These are phyloP conservation scores for Coelopa frigida DNA, from an alignment of 1,140 invertebrate genomes.

Conservation along the genomic window DNA sequence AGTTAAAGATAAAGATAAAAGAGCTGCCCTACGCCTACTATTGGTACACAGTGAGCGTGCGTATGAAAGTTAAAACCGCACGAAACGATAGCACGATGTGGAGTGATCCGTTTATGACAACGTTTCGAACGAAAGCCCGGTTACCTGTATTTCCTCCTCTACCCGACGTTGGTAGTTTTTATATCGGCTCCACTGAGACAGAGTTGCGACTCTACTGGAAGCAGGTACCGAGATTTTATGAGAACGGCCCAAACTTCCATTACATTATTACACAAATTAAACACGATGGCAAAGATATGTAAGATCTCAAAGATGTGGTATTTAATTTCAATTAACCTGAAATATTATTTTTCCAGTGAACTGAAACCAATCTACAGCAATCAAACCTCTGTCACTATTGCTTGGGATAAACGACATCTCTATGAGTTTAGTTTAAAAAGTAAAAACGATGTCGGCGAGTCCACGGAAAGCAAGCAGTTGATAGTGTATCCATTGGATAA, in stretches of 20 bases:
- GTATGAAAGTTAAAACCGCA: background rate
- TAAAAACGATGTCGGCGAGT: conserved; percentile 15
- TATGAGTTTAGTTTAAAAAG: conserved; percentile 12
- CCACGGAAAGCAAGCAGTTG: background rate
- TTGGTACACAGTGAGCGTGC: conserved; percentile 10
- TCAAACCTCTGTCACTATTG: too few species aligned
- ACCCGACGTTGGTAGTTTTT: conserved; percentile 13
- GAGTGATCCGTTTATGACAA: conserved; percentile 10
- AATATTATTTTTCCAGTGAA: too few species aligned
- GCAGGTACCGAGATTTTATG: conserved; percentile 7
- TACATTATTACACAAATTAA: conserved; percentile 9
- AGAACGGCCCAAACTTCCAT: conserved; percentile 12
- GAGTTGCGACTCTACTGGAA: conserved; percentile 14
- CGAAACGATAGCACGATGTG: too few species aligned
- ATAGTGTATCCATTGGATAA: conserved; percentile 4
- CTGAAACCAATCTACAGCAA: too few species aligned
- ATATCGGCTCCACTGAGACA: conserved; percentile 12
- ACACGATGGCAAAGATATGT: conserved; percentile 1
- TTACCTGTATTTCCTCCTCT: conserved; percentile 8
- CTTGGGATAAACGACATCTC: conserved; percentile 1
- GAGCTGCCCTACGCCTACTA: conserved; percentile 12
- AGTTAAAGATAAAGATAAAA: background rate
- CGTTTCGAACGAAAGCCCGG: conserved; percentile 7
- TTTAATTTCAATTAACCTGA: too few species aligned
- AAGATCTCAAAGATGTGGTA: too few species aligned